phyloP scores from a whole-genome alignment of 1,140 invertebrate genomes.

The Tetramorium alpestre region DNA sequence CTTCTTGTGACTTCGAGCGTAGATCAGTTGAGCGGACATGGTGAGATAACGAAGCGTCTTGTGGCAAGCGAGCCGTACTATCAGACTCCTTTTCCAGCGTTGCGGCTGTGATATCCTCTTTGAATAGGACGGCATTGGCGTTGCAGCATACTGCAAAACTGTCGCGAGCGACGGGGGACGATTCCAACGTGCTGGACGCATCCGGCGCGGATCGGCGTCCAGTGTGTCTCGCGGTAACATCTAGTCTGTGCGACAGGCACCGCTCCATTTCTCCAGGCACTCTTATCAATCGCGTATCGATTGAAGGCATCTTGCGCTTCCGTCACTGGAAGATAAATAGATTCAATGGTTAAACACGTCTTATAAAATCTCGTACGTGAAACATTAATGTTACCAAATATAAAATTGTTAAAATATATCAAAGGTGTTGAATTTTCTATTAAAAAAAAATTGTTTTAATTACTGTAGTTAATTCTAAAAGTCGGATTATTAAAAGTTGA shows the following conservation, averaged over 20 bases:
- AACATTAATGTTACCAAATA: background rate
- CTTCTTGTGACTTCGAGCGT: slow-evolving; percentile 2
- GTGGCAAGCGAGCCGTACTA: slow-evolving; percentile 13
- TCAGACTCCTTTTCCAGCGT: slow-evolving; percentile 28
- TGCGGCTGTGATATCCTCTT: background rate
- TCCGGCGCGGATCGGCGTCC: background rate
- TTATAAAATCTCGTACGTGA: background rate
- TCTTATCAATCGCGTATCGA: slow-evolving; percentile 58
- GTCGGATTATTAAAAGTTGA: background rate
- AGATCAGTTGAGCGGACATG: slow-evolving; percentile 24
- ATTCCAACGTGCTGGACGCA: slow-evolving; percentile 40
- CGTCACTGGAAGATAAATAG: slow-evolving; percentile 73
- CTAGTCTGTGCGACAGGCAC: slow-evolving; percentile 4
- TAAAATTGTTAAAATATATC: background rate
- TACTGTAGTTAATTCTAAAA: background rate
- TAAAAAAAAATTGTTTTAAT: background rate
- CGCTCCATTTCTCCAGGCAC: slow-evolving; percentile 67
- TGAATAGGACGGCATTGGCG: background rate
- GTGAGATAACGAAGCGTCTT: background rate
- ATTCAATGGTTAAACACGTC: background rate
- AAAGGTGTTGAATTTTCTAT: too few relatives aligned
- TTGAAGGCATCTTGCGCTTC: slow-evolving; percentile 69
- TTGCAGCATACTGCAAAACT: slow-evolving; percentile 21
- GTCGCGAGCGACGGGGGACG: background rate
- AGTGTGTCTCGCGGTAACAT: slow-evolving; percentile 25